Evolutionary conservation across 2,797 vertebrate genomes (phyloP).

Genomic region (Anisognathus igniventris): DNA sequence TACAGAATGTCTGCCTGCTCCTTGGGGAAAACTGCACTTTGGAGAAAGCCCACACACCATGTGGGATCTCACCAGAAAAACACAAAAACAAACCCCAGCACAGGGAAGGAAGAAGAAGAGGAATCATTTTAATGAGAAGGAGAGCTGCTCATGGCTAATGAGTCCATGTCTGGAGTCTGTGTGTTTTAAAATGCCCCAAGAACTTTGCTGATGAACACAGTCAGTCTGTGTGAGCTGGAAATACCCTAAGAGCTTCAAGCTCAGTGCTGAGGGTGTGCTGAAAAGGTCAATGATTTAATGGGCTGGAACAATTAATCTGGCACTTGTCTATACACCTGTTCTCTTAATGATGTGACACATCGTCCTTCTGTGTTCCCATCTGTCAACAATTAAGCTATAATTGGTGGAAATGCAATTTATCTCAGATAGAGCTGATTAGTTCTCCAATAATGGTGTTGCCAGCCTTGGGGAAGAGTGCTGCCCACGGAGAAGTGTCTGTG

Average conservation of each 20-base stretch:
- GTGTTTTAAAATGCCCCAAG: not conserved
- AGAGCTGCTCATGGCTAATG: not conserved
- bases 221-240: not conserved
- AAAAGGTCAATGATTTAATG: slow-evolving; percentile 62
- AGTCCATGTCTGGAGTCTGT: not conserved
- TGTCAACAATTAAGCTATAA: slow-evolving; percentile 65
- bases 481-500: not conserved
- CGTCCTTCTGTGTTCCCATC: slow-evolving; percentile 63
- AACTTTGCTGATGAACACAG: not conserved
- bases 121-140: not conserved
- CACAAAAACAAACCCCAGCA: not conserved
- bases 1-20: not conserved
- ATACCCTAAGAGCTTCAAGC: not conserved
- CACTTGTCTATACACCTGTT: slow-evolving; percentile 65
- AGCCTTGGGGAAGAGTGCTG: not conserved
- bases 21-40: not conserved
- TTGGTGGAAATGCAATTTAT: slow-evolving; percentile 60
- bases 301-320: slow-evolving; percentile 64
- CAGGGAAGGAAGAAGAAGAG: not conserved
- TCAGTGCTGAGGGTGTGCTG: not conserved
- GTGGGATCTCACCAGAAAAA: not conserved
- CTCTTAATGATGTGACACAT: slow-evolving; percentile 50
- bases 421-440: slow-evolving; percentile 24
- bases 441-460: not conserved
- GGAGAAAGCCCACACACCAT: not conserved